phyloP scores from a whole-genome alignment of 2,888 invertebrate species.

The Thymelicus acteon region DNA sequence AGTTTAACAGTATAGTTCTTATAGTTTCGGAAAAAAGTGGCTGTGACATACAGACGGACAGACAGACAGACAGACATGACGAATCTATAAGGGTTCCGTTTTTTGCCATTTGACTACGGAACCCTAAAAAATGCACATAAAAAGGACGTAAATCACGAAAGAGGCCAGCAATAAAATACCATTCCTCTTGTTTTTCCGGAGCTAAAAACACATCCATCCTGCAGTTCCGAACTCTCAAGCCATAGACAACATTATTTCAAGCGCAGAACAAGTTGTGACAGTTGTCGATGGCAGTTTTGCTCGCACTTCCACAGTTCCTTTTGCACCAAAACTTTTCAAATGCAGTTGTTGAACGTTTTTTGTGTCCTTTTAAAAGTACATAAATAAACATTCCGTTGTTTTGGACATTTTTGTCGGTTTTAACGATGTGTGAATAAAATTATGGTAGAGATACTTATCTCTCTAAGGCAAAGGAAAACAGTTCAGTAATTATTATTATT shows the following conservation, averaged over 20 bases:
- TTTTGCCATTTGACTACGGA: too few species aligned
- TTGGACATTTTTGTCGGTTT: neutral
- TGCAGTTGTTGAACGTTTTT: slow-evolving; percentile 24
- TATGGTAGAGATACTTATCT: too few species aligned
- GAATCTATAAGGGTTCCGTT: too few species aligned
- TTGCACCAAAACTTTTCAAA: slow-evolving; percentile 27
- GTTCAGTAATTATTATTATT: too few species aligned
- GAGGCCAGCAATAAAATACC: neutral
- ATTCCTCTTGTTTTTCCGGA: slow-evolving; percentile 2
- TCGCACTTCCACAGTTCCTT: slow-evolving; percentile 30
- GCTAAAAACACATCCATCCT: slow-evolving; percentile 23
- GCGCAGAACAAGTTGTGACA: slow-evolving; percentile 30
- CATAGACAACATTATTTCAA: slow-evolving; percentile 37
- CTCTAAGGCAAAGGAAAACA: too few species aligned
- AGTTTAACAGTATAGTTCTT: too few species aligned
- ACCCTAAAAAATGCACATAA: neutral
- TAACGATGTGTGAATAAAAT: too few species aligned
- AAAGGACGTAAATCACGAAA: neutral
- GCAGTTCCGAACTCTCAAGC: slow-evolving; percentile 28
- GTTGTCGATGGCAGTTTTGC: slow-evolving; percentile 36
- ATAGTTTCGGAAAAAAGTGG: too few species aligned
- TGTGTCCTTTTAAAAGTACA: slow-evolving; percentile 7
- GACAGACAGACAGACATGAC: too few species aligned
- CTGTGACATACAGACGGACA: too few species aligned
- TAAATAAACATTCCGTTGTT: neutral